Evolutionary conservation across 2,797 vertebrate species (phyloP), one percentile per base, ranked within the genome.

Genomic region (Anas capensis): DNA sequence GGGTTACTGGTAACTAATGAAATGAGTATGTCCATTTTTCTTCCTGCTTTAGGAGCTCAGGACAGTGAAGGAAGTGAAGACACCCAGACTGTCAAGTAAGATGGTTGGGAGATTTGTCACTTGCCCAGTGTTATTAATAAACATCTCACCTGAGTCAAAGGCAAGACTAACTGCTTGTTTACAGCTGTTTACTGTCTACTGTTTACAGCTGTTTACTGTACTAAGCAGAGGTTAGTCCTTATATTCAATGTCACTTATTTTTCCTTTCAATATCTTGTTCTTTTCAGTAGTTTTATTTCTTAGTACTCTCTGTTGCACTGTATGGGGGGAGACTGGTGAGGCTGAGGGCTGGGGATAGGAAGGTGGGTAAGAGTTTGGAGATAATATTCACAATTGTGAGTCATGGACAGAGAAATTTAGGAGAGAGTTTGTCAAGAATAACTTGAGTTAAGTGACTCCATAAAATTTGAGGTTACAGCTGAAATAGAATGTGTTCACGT

Each of bases 401-500:
- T 94, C 86, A 93, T 65, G 36, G 61, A 80, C 0, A 0, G 17
- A 81, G 36, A 89, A 93, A 81, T 86, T 82, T 8, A 77, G 60
- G 10, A 29, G 77, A 86, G 70, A 91, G 92, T 91, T 87, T 0
- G 0, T 83, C 48, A 54, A 42, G 42, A 95, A 88, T 78, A 92
- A 80, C 71, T 75, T 65, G 49, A 89, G 58, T 83, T 93, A 90
- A 2, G 0, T 72, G 89, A 90, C 54, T 91, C 70, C 62, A 88
- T 93, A 88, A 96, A 95, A 90, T 69, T 92, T 86, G 75, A 88
- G 76, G 70, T 84, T 94, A 66, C 34, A 86, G 33, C 54, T 66
- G 66, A 92, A 92, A 83, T 57, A 46, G 87, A 80, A 86, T 76
- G 80, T 95, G 66, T 88, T 96, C 91, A 79, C 49, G 86, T 84